phyloP scores from a whole-genome alignment of 2,113 vertebrate genomes.

The Mirza zaza region DNA sequence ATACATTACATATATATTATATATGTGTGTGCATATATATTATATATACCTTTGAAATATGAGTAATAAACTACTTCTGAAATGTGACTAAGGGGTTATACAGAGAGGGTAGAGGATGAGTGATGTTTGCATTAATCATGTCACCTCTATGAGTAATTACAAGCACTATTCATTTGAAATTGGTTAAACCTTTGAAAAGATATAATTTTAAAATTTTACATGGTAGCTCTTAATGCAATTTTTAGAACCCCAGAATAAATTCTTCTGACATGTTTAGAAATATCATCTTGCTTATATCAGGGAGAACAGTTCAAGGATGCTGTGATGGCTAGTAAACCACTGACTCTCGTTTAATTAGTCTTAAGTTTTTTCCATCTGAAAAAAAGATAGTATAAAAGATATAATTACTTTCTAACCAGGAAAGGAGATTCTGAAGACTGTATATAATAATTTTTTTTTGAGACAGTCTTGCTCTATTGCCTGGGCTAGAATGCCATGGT shows the following conservation, averaged over 20 bases:
- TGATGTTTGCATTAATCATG: conserved; percentile 20
- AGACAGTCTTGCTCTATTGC: too few species aligned
- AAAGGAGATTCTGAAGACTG: conserved; percentile 17
- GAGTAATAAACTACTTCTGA: not conserved
- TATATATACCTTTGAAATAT: not conserved
- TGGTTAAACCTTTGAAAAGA: conserved; percentile 48
- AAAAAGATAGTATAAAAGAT: not conserved
- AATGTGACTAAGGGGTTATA: not conserved
- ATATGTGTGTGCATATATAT: not conserved
- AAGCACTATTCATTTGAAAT: conserved; percentile 19
- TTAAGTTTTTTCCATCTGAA: conserved; percentile 32
- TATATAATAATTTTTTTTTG: not conserved
- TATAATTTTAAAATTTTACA: conserved; percentile 31
- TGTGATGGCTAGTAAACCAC: not conserved
- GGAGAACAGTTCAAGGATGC: not conserved
- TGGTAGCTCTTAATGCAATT: not conserved
- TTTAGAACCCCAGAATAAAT: conserved; percentile 40
- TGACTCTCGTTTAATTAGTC: conserved; percentile 5
- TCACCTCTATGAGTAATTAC: not conserved
- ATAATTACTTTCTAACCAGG: conserved; percentile 45
- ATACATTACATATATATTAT: not conserved
- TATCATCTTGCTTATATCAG: not conserved
- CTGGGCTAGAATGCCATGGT: too few species aligned
- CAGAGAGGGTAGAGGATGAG: not conserved
- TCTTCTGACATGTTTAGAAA: not conserved